Base-by-base conservation (phyloP, 2,113 vertebrate genomes). In the Etia nguti region DNA sequence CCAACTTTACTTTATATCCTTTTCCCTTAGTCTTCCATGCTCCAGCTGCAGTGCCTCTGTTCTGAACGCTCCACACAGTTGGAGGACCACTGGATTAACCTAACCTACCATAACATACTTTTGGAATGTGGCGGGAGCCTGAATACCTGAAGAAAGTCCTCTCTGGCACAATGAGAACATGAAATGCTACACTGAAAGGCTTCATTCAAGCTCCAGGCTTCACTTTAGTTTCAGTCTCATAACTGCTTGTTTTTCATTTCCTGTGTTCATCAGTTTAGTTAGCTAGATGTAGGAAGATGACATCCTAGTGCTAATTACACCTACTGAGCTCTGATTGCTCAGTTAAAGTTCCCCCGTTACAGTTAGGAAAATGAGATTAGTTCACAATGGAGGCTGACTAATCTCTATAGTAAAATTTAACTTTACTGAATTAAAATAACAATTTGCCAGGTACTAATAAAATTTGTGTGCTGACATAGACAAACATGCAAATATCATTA, bases 381-480 rank as follows among this genome's bases (percentile, higher is more conserved):
- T 77, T 55, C 22, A 22, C 20, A 22, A 2, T 55, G 8, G 52
- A 55, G 20, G 52, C 46, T 55, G 2, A 5, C 22, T n/a, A 52
- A 52, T 77, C 0, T 34, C 29, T n/a, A 29, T n/a, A 31, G 26
- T 77, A 12, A n/a, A 77, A n/a, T 48, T 8, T 34, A 9, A 75
- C 10, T 20, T 29, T 50, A 75, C 10, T 48, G 4, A 77, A 50
- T 50, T 0, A 50, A 77, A 77, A 2, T 52, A 9, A 31, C 20
- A 54, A 8, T 55, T 77, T 50, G 0, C 10, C 6, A 77, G 0
- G 10, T 11, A 77, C 10, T 31, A 77, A 20, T 50, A n/a, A 50
- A n/a, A 31, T 77, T 52, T 13, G 6, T 52, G 46, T 50, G 38
- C 31, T 0, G 3, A 50, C 24, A 50, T 31, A 50, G 0, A 75